phyloP scores from a whole-genome alignment of 1,140 invertebrate genomes.

The Mizuhopecten yessoensis region DNA sequence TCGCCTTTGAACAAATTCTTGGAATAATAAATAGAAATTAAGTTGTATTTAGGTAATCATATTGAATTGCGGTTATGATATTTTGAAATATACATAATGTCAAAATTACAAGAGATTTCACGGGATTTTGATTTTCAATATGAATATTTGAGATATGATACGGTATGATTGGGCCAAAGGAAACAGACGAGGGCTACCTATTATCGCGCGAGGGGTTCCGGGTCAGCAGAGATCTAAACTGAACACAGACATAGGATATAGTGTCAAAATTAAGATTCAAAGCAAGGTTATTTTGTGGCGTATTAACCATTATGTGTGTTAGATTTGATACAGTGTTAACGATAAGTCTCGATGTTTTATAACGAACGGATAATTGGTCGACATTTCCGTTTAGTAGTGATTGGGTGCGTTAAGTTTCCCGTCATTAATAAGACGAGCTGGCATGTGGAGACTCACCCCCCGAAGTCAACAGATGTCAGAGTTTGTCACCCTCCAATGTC shows the following conservation, averaged over 20 bases:
- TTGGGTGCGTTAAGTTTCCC: background rate
- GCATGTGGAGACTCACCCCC: background rate
- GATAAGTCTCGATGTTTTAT: too few species aligned
- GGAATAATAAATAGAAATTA: background rate
- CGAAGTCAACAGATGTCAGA: background rate
- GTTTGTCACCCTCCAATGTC: background rate
- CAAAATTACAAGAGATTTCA: background rate
- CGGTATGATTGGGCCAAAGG: background rate
- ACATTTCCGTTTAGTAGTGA: too few species aligned
- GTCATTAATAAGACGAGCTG: too few species aligned
- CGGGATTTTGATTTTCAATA: constrained; percentile 11
- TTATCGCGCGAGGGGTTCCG: background rate
- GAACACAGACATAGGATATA: background rate
- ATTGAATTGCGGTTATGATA: background rate
- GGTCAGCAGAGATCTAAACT: background rate
- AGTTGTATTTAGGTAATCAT: background rate
- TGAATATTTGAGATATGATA: background rate
- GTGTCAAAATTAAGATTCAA: background rate
- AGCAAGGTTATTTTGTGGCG: background rate
- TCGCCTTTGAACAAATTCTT: background rate
- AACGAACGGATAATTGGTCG: background rate
- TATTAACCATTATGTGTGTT: too few species aligned
- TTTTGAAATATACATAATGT: background rate
- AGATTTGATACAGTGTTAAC: background rate
- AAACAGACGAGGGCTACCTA: background rate